Evolutionary conservation across 2,113 vertebrate genomes (phyloP), one percentile per base, ranked within the genome.

Genomic region (Oenanthe oenanthe): DNA sequence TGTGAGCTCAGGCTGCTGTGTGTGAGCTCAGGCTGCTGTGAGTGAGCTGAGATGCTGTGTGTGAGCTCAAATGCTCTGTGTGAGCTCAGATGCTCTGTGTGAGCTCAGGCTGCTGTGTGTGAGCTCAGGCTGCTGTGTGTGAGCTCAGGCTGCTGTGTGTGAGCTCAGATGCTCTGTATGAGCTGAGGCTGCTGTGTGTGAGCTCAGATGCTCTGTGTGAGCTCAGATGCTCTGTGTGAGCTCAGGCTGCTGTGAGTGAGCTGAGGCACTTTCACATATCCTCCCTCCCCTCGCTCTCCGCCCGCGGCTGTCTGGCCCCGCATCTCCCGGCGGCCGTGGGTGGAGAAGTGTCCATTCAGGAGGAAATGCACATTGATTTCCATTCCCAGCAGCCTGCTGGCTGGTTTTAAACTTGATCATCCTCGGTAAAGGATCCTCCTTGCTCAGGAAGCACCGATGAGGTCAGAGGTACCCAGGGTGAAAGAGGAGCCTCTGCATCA

Each of bases 371-470:
- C 82, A 96, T 97, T 4, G 90, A 97, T 97, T 94, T 90, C 92
- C 93, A 17, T 81, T 83, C 34, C 56, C 14, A 53, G 26, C 68
- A 53, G 62, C 3, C 88, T 43, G 84, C 85, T 31, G 25, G 31
- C 90, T 57, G 88, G 32, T 80, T 88, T 77, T 90, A 29, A 86
- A 88, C 90, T 45, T 60, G 53, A 81, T 65, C 12, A 12, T 42
- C 95, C 88, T 53, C 21, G 25, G 32, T 42, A 51, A 89, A 62
- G 78, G 87, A 67, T 63, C 1, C 34, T 57, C 32, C 75, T 71
- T 2, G 62, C 90, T 77, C 91, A 50, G 97, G 94, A 97, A 97
- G 95, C 94, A 42, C 80, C 19, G 57, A 66, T 95, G 96, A 97
- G 93, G 95, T 96, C 93, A 93, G 80, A 93, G 95, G 79, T 92